Base-by-base conservation (phyloP, 2,888 invertebrate species). In the Anoplius nigerrimus region DNA sequence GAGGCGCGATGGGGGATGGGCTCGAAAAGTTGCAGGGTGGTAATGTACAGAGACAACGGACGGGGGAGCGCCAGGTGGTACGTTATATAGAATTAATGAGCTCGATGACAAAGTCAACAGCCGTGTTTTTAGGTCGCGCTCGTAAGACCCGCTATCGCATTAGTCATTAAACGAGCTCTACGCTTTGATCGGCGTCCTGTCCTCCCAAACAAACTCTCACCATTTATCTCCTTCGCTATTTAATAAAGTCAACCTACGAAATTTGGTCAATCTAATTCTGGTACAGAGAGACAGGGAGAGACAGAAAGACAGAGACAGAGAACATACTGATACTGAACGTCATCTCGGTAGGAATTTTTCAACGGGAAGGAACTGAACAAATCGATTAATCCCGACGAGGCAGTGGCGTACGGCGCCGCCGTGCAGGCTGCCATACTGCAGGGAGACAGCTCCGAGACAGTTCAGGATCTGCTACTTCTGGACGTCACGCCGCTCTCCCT, bases 371-470 rank as follows among this genome's bases (percentile, higher is more conserved):
- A 97, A 90, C 91, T 98, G 75, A 98, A 97, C 92, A 97, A 97
- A 89, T 95, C 95, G 59, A 97, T 98, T 91, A 97, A 98, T 89
- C 97, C 97, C 43, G 97, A 98, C 90, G 97, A 98, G 90, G 98
- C 97, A 82, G 97, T 98, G 24, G 97, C 97, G 8, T 97, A 97
- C 86, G 97, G 97, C 80, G 97, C 97, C 63, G 97, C 97, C 78
- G 96, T 98, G 3, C 97, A 97, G 90, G 97, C 97, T 69, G 97
- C 97, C 84, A 97, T 97, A 84, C 91, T 98, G 87, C 95, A 95
- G 87, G 97, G 97, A 72, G 95, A 95, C 90, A 95, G 95, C 91
- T 94, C 94, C 18, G 94, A 94, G 88, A 94, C 94, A 87, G 94
- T 98, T 8, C 96, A 97, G 90, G 97, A 98, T 89, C 90, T 98